Evolutionary conservation across 2,888 invertebrate species (phyloP).

Genomic region (Ypsolopha sequella): DNA sequence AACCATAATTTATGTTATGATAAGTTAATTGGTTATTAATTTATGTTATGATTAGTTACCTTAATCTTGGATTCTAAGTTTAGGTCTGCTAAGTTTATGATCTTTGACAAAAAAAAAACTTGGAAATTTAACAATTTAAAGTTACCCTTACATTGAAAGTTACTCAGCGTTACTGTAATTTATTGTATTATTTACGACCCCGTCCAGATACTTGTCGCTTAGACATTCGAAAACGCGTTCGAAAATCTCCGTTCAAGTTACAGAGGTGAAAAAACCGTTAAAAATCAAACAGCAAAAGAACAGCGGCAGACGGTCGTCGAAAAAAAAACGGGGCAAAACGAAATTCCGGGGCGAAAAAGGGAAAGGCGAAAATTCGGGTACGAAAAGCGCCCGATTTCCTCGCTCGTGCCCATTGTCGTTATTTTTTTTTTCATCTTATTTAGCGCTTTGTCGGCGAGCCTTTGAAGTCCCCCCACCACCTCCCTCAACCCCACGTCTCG

Average conservation of each 20-base stretch:
- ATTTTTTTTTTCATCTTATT: constrained; percentile 68
- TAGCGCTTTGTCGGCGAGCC: constrained; percentile 67
- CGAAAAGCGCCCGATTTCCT: constrained; percentile 52
- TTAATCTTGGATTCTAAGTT: too few relatives aligned
- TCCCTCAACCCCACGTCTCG: constrained; percentile 10
- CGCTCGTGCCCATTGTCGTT: constrained; percentile 53
- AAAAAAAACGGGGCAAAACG: constrained; percentile 22
- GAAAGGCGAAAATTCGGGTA: constrained; percentile 34
- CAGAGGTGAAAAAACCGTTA: constrained; percentile 8
- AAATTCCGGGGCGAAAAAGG: constrained; percentile 44
- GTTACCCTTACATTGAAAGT: too few relatives aligned
- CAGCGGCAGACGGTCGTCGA: constrained; percentile 13
- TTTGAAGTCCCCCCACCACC: constrained; percentile 52
- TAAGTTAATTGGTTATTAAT: too few relatives aligned
- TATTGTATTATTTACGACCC: too few relatives aligned
- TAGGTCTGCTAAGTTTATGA: too few relatives aligned
- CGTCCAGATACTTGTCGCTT: neutral
- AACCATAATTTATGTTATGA: too few relatives aligned
- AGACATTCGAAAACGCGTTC: neutral
- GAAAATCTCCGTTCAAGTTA: too few relatives aligned
- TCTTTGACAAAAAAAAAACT: too few relatives aligned
- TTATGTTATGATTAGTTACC: too few relatives aligned
- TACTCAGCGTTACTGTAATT: too few relatives aligned
- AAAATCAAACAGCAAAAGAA: constrained; percentile 24
- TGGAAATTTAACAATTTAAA: too few relatives aligned